phyloP scores from a whole-genome alignment of 2,888 invertebrate species.

The Aphodius granarius region DNA sequence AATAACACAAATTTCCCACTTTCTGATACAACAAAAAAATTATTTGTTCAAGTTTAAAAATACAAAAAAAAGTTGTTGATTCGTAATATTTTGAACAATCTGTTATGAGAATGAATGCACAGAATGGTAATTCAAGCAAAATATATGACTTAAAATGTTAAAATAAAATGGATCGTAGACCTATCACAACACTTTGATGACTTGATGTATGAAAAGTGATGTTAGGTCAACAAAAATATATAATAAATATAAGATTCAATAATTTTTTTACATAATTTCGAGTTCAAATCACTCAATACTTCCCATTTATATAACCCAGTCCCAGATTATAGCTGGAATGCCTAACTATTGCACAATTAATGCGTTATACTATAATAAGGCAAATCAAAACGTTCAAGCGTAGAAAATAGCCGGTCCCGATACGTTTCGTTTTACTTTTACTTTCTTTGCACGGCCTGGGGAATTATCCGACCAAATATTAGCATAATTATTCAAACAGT shows the following conservation, averaged over 20 bases:
- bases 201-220: too few relatives aligned
- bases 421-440: neutral
- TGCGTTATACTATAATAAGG: neutral
- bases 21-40: too few relatives aligned
- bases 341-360: neutral
- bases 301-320: neutral
- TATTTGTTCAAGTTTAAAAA: too few relatives aligned
- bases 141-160: too few relatives aligned
- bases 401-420: neutral
- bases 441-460: neutral
- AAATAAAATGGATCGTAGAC: too few relatives aligned
- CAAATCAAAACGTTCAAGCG: neutral
- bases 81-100: too few relatives aligned
- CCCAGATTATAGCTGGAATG: neutral
- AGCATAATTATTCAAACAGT: neutral
- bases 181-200: too few relatives aligned
- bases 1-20: too few relatives aligned
- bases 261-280: neutral
- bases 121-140: too few relatives aligned
- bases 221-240: neutral
- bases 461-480: neutral
- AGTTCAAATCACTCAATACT: neutral
- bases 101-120: too few relatives aligned
- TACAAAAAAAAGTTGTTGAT: too few relatives aligned
- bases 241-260: neutral